Evolutionary conservation across 2,888 invertebrate species (phyloP).

Genomic region (Nomada ruficornis): DNA sequence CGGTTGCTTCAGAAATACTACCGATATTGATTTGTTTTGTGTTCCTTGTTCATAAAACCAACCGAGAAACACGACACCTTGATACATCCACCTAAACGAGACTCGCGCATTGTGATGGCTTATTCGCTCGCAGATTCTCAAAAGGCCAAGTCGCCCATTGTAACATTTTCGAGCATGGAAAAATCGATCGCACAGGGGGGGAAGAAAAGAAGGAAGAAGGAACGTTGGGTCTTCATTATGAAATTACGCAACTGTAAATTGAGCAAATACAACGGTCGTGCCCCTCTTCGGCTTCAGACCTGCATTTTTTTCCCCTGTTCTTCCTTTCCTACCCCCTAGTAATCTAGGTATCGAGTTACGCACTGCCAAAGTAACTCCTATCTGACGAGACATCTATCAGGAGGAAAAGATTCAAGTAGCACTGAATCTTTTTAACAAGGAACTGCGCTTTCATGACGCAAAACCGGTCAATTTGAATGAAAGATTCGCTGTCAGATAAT

Average conservation of each 20-base stretch:
- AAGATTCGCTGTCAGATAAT: background rate
- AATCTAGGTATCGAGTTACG: constrained; percentile 77
- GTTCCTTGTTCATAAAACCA: constrained; percentile 69
- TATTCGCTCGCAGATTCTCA: constrained; percentile 76
- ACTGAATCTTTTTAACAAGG: constrained; percentile 12
- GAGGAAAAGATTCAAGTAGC: constrained; percentile 49
- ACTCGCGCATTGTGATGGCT: constrained; percentile 71
- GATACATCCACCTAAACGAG: constrained; percentile 34
- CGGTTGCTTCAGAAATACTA: constrained; percentile 20
- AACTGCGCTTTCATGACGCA: constrained; percentile 17
- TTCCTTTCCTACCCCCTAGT: constrained; percentile 49
- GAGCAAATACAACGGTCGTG: constrained; percentile 81
- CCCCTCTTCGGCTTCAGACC: constrained; percentile 70
- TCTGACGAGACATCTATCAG: constrained; percentile 80
- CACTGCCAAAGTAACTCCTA: constrained; percentile 74
- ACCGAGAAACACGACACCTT: constrained; percentile 74
- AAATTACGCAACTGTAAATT: constrained; percentile 83
- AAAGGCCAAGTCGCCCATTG: constrained; percentile 62
- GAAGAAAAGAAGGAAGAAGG: constrained; percentile 59
- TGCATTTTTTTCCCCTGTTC: constrained; percentile 73
- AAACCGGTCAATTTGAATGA: constrained; percentile 26
- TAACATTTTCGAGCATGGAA: constrained; percentile 57
- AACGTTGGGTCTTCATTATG: constrained; percentile 78
- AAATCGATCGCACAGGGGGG: constrained; percentile 50
- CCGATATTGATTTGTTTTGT: constrained; percentile 50